Evolutionary conservation across 2,888 invertebrate species (phyloP).

Genomic region (Scaptodrosophila latifasciaeformis): DNA sequence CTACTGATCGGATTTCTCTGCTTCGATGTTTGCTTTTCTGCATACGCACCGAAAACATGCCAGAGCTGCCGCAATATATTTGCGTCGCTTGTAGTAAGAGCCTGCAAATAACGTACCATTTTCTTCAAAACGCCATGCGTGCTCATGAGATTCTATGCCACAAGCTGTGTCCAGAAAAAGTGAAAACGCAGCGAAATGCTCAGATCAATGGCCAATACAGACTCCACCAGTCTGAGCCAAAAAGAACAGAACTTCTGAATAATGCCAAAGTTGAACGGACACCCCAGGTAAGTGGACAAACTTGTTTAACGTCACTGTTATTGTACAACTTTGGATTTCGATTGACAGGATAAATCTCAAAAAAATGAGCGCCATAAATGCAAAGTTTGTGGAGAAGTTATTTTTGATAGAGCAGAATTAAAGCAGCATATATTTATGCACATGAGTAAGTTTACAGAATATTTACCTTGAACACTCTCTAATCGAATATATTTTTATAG

Average conservation of each 20-base stretch:
- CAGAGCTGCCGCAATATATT: constrained; percentile 57
- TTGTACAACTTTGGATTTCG: too few species aligned
- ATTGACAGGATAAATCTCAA: not conserved
- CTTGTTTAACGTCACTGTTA: too few species aligned
- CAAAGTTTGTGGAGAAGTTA: constrained; percentile 59
- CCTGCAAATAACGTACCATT: constrained; percentile 62
- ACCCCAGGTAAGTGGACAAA: too few species aligned
- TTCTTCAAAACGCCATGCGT: constrained; percentile 58
- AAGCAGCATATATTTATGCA: constrained; percentile 66
- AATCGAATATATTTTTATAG: constrained; percentile 24
- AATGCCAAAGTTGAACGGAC: too few species aligned
- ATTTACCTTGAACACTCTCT: not conserved
- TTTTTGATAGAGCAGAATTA: constrained; percentile 55
- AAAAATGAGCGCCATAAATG: constrained; percentile 55
- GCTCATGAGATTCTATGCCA: constrained; percentile 64
- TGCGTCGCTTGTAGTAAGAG: constrained; percentile 62
- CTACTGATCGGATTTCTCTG: constrained; percentile 45
- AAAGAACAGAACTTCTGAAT: not conserved
- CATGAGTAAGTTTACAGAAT: constrained; percentile 44
- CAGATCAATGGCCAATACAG: not conserved
- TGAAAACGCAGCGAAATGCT: not conserved
- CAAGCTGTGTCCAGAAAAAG: constrained; percentile 38
- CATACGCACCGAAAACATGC: constrained; percentile 49
- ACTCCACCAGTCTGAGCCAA: not conserved
- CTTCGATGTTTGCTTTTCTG: constrained; percentile 60